phyloP scores from a whole-genome alignment of 2,888 invertebrate genomes.

The Eupithecia exiguata region DNA sequence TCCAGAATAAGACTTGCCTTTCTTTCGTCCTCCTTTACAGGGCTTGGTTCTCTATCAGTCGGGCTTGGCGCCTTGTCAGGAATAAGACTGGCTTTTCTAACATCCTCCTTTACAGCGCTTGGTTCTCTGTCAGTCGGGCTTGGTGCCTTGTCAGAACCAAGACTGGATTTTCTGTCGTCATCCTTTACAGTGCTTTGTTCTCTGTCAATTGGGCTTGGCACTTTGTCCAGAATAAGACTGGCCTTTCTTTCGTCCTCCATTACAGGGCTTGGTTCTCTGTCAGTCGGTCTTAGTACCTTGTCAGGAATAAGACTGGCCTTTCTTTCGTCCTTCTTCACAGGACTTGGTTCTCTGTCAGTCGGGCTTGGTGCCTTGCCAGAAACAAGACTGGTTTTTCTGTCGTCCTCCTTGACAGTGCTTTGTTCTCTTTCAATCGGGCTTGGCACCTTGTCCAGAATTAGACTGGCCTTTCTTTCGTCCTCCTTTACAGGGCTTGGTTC shows the following conservation, averaged over 20 bases:
- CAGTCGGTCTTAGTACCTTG: constrained; percentile 24
- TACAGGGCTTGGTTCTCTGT: constrained; percentile 20
- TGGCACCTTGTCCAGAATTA: neutral
- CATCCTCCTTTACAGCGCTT: constrained; percentile 9
- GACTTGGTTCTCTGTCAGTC: neutral
- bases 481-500: constrained; percentile 3
- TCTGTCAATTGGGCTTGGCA: neutral
- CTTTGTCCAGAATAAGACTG: constrained; percentile 23
- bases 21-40: constrained; percentile 23
- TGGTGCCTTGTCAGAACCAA: constrained; percentile 13
- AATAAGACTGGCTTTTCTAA: too few relatives aligned
- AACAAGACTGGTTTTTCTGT: constrained; percentile 16
- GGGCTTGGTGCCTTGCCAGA: constrained; percentile 8
- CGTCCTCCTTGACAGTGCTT: constrained; percentile 13
- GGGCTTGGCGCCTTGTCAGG: neutral
- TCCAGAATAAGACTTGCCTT: constrained; percentile 17
- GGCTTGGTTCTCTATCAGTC: constrained; percentile 15
- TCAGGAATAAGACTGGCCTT: constrained; percentile 8
- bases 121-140: constrained; percentile 6
- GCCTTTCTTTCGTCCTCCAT: constrained; percentile 10
- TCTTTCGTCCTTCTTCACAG: constrained; percentile 16
- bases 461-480: constrained; percentile 23
- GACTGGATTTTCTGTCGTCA: neutral
- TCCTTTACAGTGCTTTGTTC: constrained; percentile 8
- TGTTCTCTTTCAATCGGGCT: neutral